Percentiles rank a stretch among this genome's conserved stretches.
Conservation (phyloP, 2,797 vertebrate genomes). For the Mormyrops boulengeri region DNA sequence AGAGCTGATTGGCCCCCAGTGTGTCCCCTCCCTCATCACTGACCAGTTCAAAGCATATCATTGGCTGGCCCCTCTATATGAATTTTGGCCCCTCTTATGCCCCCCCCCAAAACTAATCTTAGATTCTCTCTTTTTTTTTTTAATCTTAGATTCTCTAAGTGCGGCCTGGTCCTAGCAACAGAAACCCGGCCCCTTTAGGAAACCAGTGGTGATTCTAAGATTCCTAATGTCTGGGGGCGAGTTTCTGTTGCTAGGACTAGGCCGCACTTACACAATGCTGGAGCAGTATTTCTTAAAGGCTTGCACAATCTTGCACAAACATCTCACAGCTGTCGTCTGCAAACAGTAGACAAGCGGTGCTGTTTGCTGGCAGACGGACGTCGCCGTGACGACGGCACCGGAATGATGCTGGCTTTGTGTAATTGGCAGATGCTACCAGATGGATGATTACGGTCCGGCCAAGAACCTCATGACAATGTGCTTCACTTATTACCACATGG, state of each 20-base stretch:
- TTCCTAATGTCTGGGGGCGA: not conserved
- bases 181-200: not conserved
- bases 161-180: not conserved
- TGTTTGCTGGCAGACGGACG: not conserved
- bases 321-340: not conserved
- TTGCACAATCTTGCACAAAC: conserved; percentile 7
- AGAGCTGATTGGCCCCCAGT: not conserved
- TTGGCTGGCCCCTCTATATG: not conserved
- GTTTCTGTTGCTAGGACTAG: not conserved
- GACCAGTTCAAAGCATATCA: not conserved
- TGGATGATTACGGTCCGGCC: conserved; percentile 94
- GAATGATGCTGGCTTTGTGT: conserved; percentile 19
- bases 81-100: not conserved
- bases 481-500: conserved; percentile 89
- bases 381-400: not conserved
- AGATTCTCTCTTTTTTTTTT: not conserved
- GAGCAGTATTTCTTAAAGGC: not conserved
- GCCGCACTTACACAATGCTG: not conserved
- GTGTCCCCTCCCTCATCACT: not conserved
- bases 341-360: not conserved
- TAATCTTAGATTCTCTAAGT: not conserved
- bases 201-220: not conserved
- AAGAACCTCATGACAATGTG: conserved; percentile 99
- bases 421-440: conserved; percentile 81
- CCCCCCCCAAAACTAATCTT: not conserved